These are phyloP conservation scores for Solen grandis DNA, from an alignment of 1,140 invertebrate species.

Conservation along the genomic window DNA sequence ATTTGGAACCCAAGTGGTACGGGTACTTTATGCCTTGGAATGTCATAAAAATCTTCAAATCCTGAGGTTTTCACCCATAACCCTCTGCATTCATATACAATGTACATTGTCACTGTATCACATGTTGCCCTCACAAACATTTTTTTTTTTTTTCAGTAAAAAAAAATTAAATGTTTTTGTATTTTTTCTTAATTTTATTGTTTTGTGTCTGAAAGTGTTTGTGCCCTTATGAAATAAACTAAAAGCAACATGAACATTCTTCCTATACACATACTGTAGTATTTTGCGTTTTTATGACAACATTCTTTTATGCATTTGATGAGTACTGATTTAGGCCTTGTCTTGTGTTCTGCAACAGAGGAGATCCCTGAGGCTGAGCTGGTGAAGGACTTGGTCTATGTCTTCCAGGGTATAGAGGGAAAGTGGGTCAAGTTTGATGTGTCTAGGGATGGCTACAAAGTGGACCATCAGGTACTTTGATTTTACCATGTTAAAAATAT, in stretches of 20 bases:
- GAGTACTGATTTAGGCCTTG: background rate
- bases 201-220: background rate
- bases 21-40: too few relatives aligned
- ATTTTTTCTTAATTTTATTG: background rate
- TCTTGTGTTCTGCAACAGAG: constrained; percentile 63
- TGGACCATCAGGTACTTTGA: constrained; percentile 83
- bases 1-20: too few relatives aligned
- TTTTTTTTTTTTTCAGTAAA: too few relatives aligned
- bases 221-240: background rate
- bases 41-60: too few relatives aligned
- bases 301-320: background rate
- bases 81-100: too few relatives aligned
- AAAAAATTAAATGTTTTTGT: background rate
- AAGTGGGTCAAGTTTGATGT: constrained; percentile 87
- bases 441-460: constrained; percentile 85
- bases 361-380: constrained; percentile 83
- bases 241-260: background rate
- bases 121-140: too few relatives aligned
- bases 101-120: too few relatives aligned
- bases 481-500: too few relatives aligned
- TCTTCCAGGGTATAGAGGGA: constrained; percentile 91
- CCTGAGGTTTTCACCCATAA: too few relatives aligned
- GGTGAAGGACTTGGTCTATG: constrained; percentile 89
- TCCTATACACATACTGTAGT: too few relatives aligned
- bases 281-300: too few relatives aligned